Evolutionary conservation across 1,140 invertebrate genomes (phyloP).

Genomic region (Drosophila repleta): DNA sequence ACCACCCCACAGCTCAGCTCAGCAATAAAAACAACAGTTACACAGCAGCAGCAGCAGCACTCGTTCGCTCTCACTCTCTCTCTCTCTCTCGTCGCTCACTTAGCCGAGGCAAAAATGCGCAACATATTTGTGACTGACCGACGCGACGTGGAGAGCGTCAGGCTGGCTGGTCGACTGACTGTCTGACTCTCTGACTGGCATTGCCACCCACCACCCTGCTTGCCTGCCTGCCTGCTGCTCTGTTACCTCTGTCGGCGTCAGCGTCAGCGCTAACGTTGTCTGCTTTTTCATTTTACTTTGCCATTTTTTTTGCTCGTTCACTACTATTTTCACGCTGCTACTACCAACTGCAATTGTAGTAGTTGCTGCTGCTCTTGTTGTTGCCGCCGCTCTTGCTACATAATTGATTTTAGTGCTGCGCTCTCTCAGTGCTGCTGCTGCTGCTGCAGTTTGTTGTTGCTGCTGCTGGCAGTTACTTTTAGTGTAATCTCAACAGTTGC

Average conservation of each 20-base stretch:
- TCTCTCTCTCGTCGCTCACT: constrained; percentile 17
- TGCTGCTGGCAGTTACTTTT: constrained; percentile 72
- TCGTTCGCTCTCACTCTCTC: constrained; percentile 20
- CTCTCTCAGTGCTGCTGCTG: constrained; percentile 55
- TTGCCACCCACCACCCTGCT: constrained; percentile 45
- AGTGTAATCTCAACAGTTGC: constrained; percentile 78
- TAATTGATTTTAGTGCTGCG: constrained; percentile 80
- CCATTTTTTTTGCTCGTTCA: constrained; percentile 61
- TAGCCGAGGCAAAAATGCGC: constrained; percentile 61
- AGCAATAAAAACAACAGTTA: constrained; percentile 73
- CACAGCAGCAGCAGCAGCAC: constrained; percentile 43
- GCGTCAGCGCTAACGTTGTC: constrained; percentile 38
- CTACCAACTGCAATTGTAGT: constrained; percentile 40
- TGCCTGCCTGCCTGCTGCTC: constrained; percentile 11
- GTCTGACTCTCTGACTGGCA: constrained; percentile 26
- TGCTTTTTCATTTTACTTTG: constrained; percentile 65
- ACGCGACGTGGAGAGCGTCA: constrained; percentile 42
- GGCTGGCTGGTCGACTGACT: constrained; percentile 35
- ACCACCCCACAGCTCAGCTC: constrained; percentile 25
- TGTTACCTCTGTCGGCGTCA: constrained; percentile 35
- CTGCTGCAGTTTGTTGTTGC: constrained; percentile 26
- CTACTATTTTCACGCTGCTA: constrained; percentile 78
- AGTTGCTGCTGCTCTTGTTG: constrained; percentile 46
- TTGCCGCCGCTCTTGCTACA: constrained; percentile 68
- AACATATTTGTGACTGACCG: constrained; percentile 79